Evolutionary conservation across 2,888 invertebrate genomes (phyloP).

Genomic region (Tiliacea citrago): DNA sequence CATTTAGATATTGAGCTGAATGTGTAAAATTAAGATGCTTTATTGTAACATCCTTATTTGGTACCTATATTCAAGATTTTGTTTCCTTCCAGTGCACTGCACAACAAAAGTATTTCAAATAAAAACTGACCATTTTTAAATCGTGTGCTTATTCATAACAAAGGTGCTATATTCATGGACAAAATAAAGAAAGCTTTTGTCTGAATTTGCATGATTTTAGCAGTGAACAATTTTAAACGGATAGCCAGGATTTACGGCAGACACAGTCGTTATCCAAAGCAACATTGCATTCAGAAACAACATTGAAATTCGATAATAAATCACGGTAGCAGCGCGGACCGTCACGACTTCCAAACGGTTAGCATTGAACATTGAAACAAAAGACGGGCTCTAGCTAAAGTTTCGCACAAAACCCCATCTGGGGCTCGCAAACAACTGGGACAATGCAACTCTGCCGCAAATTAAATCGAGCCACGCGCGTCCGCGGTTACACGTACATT

Average conservation of each 20-base stretch:
- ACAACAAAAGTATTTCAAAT: background rate
- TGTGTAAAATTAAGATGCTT: background rate
- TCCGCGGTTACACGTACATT: constrained; percentile 78
- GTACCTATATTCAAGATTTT: background rate
- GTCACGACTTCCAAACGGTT: constrained; percentile 72
- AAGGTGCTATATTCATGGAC: background rate
- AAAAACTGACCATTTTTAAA: background rate
- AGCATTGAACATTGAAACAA: constrained; percentile 75
- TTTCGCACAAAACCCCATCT: constrained; percentile 74
- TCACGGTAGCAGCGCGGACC: constrained; percentile 65
- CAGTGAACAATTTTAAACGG: constrained; percentile 16
- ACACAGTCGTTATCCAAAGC: constrained; percentile 37
- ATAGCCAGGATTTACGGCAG: constrained; percentile 23
- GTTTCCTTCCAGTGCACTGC: background rate
- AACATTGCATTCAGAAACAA: constrained; percentile 56
- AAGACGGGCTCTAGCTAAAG: constrained; percentile 74
- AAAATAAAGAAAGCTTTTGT: constrained; percentile 16
- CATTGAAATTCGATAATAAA: constrained; percentile 76
- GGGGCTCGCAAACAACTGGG: constrained; percentile 77
- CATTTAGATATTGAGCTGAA: background rate
- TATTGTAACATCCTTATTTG: too few species aligned
- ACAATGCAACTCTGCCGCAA: constrained; percentile 79
- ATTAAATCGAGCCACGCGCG: constrained; percentile 77
- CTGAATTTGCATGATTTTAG: constrained; percentile 25
- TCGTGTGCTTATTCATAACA: background rate